A percentile compares a stretch with the other conserved stretches of the same genome.
phyloP scores from a whole-genome alignment of 1,140 invertebrate genomes.

The Diachasma alloeum region DNA sequence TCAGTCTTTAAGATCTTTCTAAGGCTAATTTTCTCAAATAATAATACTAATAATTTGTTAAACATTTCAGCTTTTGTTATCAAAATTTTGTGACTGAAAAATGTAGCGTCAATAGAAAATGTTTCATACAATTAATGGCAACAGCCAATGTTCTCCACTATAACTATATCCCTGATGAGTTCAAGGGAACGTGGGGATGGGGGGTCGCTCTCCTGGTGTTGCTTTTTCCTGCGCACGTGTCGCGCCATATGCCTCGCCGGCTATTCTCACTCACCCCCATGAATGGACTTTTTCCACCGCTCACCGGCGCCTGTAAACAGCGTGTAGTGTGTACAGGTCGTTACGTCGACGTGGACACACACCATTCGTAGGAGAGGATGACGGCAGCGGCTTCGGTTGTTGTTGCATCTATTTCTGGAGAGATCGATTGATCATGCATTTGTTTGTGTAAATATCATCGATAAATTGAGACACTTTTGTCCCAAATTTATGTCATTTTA shows the following conservation, averaged over 20 bases:
- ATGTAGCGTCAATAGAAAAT: too few species aligned
- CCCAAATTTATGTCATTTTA: too few species aligned
- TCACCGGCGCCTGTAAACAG: background rate
- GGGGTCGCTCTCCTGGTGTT: slow-evolving; percentile 20
- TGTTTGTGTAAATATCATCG: background rate
- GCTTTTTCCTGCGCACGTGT: slow-evolving; percentile 35
- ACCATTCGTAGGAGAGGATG: background rate
- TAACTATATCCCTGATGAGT: background rate
- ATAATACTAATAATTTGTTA: too few species aligned
- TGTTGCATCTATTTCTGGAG: background rate
- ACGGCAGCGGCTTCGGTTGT: background rate
- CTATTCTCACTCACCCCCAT: background rate
- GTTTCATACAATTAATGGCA: too few species aligned
- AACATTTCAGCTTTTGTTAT: too few species aligned
- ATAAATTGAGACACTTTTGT: too few species aligned
- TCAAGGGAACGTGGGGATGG: background rate
- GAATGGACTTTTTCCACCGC: background rate
- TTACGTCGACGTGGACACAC: background rate
- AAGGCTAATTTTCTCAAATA: too few species aligned
- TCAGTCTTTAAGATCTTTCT: background rate
- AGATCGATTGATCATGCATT: background rate
- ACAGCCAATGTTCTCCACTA: background rate
- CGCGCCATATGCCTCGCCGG: slow-evolving; percentile 36
- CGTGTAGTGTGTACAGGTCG: slow-evolving; percentile 5
- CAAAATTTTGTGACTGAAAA: too few species aligned